These are phyloP conservation scores for Semaprochilodus insignis DNA, from an alignment of 2,797 vertebrate genomes.

Conservation along the genomic window DNA sequence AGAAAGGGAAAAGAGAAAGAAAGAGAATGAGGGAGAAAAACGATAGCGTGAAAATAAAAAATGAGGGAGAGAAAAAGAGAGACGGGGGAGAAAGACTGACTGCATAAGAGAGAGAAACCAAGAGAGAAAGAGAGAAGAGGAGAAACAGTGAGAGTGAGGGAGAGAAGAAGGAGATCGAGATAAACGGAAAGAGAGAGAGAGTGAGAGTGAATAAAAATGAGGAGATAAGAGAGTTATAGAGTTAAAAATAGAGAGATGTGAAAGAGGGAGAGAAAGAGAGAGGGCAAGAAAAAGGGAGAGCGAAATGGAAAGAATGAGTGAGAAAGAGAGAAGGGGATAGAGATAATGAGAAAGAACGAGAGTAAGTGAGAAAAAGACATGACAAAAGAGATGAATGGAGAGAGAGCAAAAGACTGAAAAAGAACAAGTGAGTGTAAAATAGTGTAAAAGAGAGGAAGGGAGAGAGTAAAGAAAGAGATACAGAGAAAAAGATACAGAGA, in stretches of 20 bases:
- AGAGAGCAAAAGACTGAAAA: conserved; percentile 23
- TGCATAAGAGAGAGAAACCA: conserved; percentile 25
- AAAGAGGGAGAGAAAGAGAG: neutral
- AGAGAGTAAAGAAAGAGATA: neutral
- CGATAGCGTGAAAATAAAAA: too few species aligned
- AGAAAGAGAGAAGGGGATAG: conserved; percentile 50
- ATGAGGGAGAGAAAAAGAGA: conserved; percentile 42
- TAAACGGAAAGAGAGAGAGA: conserved; percentile 8
- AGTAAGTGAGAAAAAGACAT: conserved; percentile 18
- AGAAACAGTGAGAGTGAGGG: conserved; percentile 37
- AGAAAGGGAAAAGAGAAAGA: too few species aligned
- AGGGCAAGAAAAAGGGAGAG: neutral
- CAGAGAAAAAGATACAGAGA: neutral
- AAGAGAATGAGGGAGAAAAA: too few species aligned
- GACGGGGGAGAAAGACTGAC: too few species aligned
- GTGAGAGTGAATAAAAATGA: conserved; percentile 31
- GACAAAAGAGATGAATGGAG: conserved; percentile 33
- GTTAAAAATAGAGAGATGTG: too few species aligned
- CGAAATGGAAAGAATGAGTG: conserved; percentile 39
- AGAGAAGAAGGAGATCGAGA: conserved; percentile 49
- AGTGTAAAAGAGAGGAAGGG: conserved; percentile 13
- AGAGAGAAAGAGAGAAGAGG: conserved; percentile 38
- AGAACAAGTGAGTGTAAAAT: conserved; percentile 5
- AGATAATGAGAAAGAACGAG: conserved; percentile 16
- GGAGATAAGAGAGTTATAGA: too few species aligned